Base-by-base conservation (phyloP, 2,888 invertebrate genomes). In the Oeneis ivallda region DNA sequence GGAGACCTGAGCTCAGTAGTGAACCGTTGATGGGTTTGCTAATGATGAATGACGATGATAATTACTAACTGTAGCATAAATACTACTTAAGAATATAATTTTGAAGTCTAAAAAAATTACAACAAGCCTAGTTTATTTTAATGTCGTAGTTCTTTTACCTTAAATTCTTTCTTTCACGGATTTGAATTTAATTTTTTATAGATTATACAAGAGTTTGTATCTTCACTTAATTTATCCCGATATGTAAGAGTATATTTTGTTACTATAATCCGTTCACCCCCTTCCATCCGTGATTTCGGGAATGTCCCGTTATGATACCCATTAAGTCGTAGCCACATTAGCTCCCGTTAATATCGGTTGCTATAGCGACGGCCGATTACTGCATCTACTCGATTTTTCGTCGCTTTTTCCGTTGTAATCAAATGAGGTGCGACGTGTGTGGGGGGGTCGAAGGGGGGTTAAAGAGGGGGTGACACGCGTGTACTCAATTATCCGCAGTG, bases 401-500 rank as follows among this genome's bases (percentile, higher is more conserved):
- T 80, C 86, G 89, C 89, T 92, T 91, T 92, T 92, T 92, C 89
- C 88, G 89, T 88, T 89, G 91, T 92, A 92, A 91, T 91, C 89
- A 92, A 92, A 91, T 92, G 92, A 91, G 92, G 90, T 89, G 90
- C 86, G 82, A 79, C 82, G 80, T 79, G 86, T 83, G 85, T 84
- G 86, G 72, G 72, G 68, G 72, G 72, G 73, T 69, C 65, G 62
- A 66, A 67, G 75, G 77, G 71, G 70, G 67, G 69, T 71, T 70
- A 70, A 75, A 72, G 71, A 64, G 65, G 70, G 70, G 75, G 74
- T 81, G 88, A 83, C 89, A 90, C 89, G 90, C 91, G 88, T 89
- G 91, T 91, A 89, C 89, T 90, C 90, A 91, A 91, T 92, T 92
- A 91, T 89, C 89, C 87, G 90, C 90, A 91, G 88, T 89, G 89